Base-by-base conservation (phyloP, 2,797 vertebrate genomes). In the Corythornis leucogaster region DNA sequence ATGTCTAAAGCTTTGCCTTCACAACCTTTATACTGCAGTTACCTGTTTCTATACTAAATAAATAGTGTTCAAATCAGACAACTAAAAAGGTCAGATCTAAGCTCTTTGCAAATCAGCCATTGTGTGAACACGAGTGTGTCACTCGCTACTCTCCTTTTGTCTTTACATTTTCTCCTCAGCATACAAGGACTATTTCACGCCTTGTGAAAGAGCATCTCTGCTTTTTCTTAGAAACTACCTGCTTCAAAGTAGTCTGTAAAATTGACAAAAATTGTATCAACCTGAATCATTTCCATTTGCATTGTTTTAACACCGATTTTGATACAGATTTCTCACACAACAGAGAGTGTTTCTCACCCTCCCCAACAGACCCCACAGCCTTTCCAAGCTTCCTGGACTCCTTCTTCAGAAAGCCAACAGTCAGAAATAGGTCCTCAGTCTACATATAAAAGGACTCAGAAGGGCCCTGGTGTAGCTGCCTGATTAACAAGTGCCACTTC, bases 281-380 rank as follows among this genome's bases (percentile, higher is more conserved):
- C 20, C 78, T 8, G 22, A 87, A 82, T 22, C 30, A 71, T n/a
- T 68, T 62, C 63, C 20, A 50, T 51, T n/a, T 40, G 42, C n/a
- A 62, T 51, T 54, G 46, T 6, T 38, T 82, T 71, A 75, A 89
- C 13, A 15, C 15, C 22, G 61, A 40, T 45, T 85, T 76, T 73
- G 57, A 69, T 13, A 31, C 6, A 81, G 43, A 48, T 19, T 33
- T n/a, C 59, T 12, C 3, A 3, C 8, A 3, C 11, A 67, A 70
- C 31, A 55, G 45, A 10, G 20, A 86, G 12, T 0, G 0, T 57
- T 63, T 33, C 20, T 38, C 48, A 19, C 22, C 77, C 46, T 48
- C 26, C 20, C 35, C 26, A 6, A 1, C 0, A 0, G 8, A 16
- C 17, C 14, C 55, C 40, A 38, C 0, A 1, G 64, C 58, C 62